Base-by-base conservation (phyloP, 1,140 invertebrate genomes). In the Zaprionus ghesquierei region DNA sequence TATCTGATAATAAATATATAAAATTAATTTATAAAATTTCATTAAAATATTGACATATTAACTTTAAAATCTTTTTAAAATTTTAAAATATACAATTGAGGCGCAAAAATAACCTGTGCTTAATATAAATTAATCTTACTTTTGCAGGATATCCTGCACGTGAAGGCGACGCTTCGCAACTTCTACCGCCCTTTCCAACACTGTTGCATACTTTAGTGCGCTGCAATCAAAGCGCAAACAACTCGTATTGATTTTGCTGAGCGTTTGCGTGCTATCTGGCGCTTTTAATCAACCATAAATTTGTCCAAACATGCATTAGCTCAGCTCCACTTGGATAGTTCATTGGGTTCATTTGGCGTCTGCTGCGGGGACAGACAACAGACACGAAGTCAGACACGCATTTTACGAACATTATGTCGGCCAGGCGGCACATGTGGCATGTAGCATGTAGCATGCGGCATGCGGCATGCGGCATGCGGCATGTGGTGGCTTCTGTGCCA, bases 201-300 rank as follows among this genome's bases (percentile, higher is more conserved):
- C 29, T 61, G 54, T 61, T 70, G 75, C 80, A 64, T 69, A 82
- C 41, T 68, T 72, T 59, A 61, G 18, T 53, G 75, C 56, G 56
- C 38, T 53, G 46, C 54, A 51, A 63, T 46, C 55, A 51, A 73
- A 65, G 35, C 27, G 35, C 27, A 54, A 55, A 20, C 13, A 71
- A 27, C 25, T 51, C 31, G 22, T 74, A 74, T 74, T 69, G 71
- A 74, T 74, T 74, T 74, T 33, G 18, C 13, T 27, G 31, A 20
- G 20, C 15, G 58, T 53, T 77, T 84, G 81, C 80, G 80, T 84
- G 80, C 54, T 79, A 79, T 84, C 76, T 49, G 25, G n/a, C 46
- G 76, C 69, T 77, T 79, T 84, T 84, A 84, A 84, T 84, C 80
- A 84, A 41, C 64, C 80, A 76, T 69, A 84, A 84, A 79, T 71